Percentiles rank a stretch among this genome's conserved stretches.
These are phyloP conservation scores for Himalopsyche tibetana DNA, from an alignment of 2,888 invertebrate genomes.

Conservation along the genomic window DNA sequence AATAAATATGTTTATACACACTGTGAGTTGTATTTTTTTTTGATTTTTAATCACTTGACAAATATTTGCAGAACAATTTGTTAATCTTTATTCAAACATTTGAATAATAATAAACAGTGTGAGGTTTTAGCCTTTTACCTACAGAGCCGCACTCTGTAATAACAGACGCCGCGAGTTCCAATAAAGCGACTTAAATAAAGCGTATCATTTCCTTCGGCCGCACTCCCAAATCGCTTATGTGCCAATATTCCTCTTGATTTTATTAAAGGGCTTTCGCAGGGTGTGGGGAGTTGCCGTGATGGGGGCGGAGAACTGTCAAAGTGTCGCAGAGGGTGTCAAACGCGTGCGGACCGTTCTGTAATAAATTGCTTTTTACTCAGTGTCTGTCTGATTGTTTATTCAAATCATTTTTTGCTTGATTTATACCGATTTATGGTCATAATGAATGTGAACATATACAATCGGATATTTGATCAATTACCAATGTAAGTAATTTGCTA, in stretches of 20 bases:
- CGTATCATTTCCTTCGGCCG: constrained; percentile 40
- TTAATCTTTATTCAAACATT: background rate
- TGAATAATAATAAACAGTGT: background rate
- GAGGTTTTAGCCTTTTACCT: background rate
- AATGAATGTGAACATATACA: constrained; percentile 21
- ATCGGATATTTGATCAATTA: background rate
- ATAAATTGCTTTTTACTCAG: constrained; percentile 19
- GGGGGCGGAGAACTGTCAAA: constrained; percentile 31
- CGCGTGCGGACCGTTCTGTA: background rate
- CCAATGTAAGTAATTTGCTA: background rate
- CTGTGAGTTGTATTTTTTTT: no score
- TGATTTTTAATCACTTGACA: no score
- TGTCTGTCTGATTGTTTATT: constrained; percentile 8
- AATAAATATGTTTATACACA: no score
- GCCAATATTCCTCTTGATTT: constrained; percentile 43
- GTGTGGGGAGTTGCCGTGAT: background rate
- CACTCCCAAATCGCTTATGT: constrained; percentile 38
- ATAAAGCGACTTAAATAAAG: constrained; percentile 40
- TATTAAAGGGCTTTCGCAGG: constrained; percentile 22
- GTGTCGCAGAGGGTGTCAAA: constrained; percentile 38
- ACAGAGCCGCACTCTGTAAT: constrained; percentile 14
- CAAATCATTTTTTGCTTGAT: constrained; percentile 15
- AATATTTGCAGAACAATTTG: background rate
- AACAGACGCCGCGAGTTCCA: constrained; percentile 37
- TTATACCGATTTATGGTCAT: background rate